Evolutionary conservation across 2,797 vertebrate species (phyloP).

Genomic region (Mormyrops boulengeri): DNA sequence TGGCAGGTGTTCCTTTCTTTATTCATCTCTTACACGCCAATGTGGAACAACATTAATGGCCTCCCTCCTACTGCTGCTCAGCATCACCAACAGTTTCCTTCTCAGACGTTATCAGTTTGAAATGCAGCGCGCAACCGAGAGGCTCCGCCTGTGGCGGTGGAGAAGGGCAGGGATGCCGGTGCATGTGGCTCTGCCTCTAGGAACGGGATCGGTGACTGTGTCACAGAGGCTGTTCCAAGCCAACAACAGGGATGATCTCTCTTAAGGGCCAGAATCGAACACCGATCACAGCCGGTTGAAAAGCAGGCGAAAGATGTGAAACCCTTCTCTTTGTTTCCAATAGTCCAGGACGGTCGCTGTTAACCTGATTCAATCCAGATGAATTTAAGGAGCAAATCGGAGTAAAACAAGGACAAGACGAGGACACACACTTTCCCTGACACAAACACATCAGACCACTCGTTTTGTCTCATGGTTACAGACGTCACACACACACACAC

Average conservation of each 20-base stretch:
- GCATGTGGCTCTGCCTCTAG: background rate
- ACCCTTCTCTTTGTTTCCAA: background rate
- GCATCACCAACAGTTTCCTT: background rate
- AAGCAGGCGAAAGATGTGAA: background rate
- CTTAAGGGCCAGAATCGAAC: background rate
- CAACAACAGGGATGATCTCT: background rate
- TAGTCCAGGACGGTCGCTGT: background rate
- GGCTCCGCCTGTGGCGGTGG: background rate
- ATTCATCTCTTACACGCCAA: slow-evolving; percentile 28
- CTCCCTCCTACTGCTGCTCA: background rate
- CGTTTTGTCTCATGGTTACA: background rate
- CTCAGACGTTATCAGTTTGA: slow-evolving; percentile 33
- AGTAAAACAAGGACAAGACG: background rate
- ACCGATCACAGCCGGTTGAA: background rate
- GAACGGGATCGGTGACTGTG: background rate
- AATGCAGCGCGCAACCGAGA: slow-evolving; percentile 26
- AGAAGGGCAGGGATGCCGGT: background rate
- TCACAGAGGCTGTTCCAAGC: background rate
- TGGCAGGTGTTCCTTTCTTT: slow-evolving; percentile 30
- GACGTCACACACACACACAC: background rate
- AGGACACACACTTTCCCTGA: background rate
- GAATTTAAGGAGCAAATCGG: background rate
- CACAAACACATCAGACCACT: background rate
- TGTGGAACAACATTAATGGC: background rate
- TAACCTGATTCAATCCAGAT: background rate